These are phyloP conservation scores for Procambarus clarkii DNA, from an alignment of 1,140 invertebrate species.

Conservation along the genomic window DNA sequence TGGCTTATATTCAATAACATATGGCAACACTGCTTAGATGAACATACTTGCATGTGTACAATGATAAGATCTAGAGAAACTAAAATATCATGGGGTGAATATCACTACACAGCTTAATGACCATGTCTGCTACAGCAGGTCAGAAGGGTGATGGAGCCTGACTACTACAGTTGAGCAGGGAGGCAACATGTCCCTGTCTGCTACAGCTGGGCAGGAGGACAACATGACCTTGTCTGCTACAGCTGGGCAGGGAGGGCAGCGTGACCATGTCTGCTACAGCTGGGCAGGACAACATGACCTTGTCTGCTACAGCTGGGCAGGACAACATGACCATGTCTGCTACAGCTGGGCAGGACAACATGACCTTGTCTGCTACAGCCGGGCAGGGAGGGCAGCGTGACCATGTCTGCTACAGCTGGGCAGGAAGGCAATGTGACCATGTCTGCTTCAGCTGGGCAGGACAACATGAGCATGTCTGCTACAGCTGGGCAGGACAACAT, in stretches of 20 bases:
- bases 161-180: too few species aligned
- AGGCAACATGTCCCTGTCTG: background rate
- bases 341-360: constrained; percentile 3
- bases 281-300: background rate
- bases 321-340: background rate
- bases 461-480: background rate
- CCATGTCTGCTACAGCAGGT: constrained; percentile 18
- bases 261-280: constrained; percentile 16
- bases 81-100: constrained; percentile 48
- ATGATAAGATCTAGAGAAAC: constrained; percentile 37
- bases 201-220: constrained; percentile 5
- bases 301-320: constrained; percentile 14
- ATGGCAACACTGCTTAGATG: constrained; percentile 38
- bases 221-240: background rate
- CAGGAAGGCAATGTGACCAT: background rate
- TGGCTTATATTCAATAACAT: constrained; percentile 46
- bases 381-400: background rate
- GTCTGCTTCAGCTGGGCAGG: constrained; percentile 10
- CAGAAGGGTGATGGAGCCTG: background rate
- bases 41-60: constrained; percentile 31
- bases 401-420: constrained; percentile 20
- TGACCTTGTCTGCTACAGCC: constrained; percentile 17
- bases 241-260: background rate
- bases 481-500: constrained; percentile 1
- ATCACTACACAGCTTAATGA: constrained; percentile 46